Evolutionary conservation across 1,140 invertebrate genomes (phyloP).

Genomic region (Pachyrhynchus sulphureomaculatus): DNA sequence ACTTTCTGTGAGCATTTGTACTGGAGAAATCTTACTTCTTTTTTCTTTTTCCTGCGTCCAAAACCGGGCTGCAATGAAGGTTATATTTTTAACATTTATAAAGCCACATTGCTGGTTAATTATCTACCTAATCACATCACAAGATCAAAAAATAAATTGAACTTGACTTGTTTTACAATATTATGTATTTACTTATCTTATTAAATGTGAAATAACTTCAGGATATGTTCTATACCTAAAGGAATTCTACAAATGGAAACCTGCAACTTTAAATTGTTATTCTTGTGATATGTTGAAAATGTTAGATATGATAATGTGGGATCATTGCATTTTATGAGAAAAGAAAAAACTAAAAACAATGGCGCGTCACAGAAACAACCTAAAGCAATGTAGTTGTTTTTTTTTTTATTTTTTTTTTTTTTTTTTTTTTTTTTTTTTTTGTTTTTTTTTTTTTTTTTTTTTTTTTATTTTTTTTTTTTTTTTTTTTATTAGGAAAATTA

Average conservation of each 20-base stretch:
- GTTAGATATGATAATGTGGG: slow-evolving; percentile 5
- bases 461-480: too few relatives aligned
- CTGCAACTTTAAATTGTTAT: background rate
- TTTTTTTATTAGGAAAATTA: too few relatives aligned
- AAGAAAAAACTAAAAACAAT: slow-evolving; percentile 11
- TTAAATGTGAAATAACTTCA: too few relatives aligned
- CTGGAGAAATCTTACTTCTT: slow-evolving; percentile 80
- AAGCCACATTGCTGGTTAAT: slow-evolving; percentile 18
- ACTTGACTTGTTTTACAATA: too few relatives aligned
- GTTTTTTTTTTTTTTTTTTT: too few relatives aligned
- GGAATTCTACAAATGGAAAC: background rate
- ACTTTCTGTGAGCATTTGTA: slow-evolving; percentile 46
- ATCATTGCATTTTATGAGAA: background rate
- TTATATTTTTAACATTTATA: slow-evolving; percentile 51
- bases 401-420: too few relatives aligned
- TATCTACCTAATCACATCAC: slow-evolving; percentile 17
- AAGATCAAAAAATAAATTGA: background rate
- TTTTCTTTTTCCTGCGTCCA: slow-evolving; percentile 94
- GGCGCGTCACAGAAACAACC: background rate
- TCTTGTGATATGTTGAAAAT: slow-evolving; percentile 9
- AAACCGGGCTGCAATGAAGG: slow-evolving; percentile 78
- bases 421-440: too few relatives aligned
- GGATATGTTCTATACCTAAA: background rate
- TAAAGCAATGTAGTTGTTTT: too few relatives aligned
- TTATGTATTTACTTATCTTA: too few relatives aligned